phyloP scores from a whole-genome alignment of 2,113 vertebrate species.

The Neolamprologus kungweensis region DNA sequence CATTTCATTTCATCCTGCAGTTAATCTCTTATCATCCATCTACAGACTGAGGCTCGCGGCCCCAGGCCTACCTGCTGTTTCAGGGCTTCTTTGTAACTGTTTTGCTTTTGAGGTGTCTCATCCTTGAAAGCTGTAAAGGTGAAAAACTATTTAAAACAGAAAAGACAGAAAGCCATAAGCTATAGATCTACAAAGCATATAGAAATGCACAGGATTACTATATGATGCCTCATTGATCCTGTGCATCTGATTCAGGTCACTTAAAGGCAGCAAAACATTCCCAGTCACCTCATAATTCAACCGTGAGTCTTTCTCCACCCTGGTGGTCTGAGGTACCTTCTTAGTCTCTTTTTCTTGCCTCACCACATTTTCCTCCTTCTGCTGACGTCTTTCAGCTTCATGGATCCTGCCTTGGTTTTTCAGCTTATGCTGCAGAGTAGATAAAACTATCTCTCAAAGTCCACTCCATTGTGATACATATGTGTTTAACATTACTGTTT shows the following conservation, averaged over 20 bases:
- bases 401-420: constrained; percentile 34
- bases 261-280: constrained; percentile 64
- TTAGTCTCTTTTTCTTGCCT: constrained; percentile 51
- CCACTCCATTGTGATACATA: not conserved
- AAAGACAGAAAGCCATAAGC: not conserved
- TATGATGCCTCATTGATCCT: constrained; percentile 79
- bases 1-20: not conserved
- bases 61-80: constrained; percentile 74
- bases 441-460: not conserved
- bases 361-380: constrained; percentile 68
- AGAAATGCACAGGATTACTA: constrained; percentile 62
- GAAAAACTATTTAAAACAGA: not conserved
- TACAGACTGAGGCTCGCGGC: not conserved
- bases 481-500: not conserved
- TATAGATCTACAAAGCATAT: not conserved
- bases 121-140: constrained; percentile 69
- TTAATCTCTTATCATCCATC: not conserved
- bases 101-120: constrained; percentile 69
- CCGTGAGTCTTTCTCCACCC: constrained; percentile 30
- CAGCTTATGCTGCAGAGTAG: constrained; percentile 33
- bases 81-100: constrained; percentile 82
- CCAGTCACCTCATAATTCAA: not conserved
- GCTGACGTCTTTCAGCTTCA: constrained; percentile 69
- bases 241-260: constrained; percentile 89
- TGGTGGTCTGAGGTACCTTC: not conserved